Conservation (phyloP, 2,113 vertebrate genomes). For the Nothocercus nigrocapillus region DNA sequence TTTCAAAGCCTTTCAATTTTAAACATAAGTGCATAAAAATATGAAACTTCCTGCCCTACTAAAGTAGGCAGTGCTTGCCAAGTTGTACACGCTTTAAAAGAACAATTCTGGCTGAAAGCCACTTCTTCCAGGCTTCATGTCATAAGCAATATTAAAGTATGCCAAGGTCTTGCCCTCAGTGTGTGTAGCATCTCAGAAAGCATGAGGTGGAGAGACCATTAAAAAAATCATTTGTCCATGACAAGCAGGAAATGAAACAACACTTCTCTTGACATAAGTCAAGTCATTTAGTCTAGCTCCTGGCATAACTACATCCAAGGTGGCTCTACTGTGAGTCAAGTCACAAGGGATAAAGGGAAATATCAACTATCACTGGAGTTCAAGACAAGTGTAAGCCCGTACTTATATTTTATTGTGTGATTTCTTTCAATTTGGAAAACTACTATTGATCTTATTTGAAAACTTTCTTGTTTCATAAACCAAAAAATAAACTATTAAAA, state of each 20-base stretch:
- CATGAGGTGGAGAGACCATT: background rate
- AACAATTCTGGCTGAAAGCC: background rate
- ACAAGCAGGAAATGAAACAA: conserved; percentile 37
- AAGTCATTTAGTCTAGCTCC: conserved; percentile 1
- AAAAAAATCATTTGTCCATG: conserved; percentile 24
- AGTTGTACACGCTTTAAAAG: background rate
- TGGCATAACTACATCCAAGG: background rate
- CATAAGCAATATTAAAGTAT: background rate
- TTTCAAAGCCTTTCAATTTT: background rate
- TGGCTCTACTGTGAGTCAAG: background rate
- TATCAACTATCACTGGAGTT: background rate
- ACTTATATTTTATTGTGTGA: background rate
- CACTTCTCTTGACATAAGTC: background rate
- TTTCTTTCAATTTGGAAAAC: background rate
- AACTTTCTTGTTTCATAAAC: background rate
- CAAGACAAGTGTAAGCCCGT: background rate
- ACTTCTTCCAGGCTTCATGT: background rate
- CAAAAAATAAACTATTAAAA: background rate
- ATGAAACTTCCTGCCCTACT: background rate
- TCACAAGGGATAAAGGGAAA: background rate
- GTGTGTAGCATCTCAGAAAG: conserved; percentile 15
- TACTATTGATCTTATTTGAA: background rate
- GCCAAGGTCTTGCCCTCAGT: background rate
- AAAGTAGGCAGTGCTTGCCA: background rate
- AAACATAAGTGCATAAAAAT: background rate